These are phyloP conservation scores for Artibeus jamaicensis DNA, from an alignment of 2,797 vertebrate genomes.

Conservation along the genomic window DNA sequence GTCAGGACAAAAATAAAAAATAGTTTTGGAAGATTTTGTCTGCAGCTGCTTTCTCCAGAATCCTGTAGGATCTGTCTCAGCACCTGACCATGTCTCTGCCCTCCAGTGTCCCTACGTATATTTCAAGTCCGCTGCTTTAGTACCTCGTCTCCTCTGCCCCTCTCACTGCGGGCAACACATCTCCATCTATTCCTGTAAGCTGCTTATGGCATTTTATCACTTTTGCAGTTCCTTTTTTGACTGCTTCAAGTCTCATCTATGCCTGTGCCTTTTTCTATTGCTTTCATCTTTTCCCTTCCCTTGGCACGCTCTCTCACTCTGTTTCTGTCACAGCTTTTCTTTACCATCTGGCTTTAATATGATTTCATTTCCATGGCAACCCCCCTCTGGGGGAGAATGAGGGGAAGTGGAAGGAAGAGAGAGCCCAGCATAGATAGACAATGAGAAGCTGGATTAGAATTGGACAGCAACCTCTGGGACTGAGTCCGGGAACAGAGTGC, in stretches of 20 bases:
- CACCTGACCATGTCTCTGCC: neutral
- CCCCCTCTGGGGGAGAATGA: neutral
- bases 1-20: neutral
- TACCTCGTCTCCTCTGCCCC: neutral
- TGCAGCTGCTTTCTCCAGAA: slow-evolving; percentile 14
- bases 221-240: neutral
- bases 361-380: neutral
- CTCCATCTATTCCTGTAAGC: neutral
- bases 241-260: neutral
- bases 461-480: neutral
- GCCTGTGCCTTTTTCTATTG: neutral
- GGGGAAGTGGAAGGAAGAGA: neutral
- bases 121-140: neutral
- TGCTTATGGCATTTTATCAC: neutral
- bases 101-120: neutral
- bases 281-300: neutral
- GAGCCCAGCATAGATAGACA: neutral
- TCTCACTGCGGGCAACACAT: neutral
- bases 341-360: neutral
- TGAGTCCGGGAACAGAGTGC: neutral
- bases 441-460: neutral
- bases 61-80: neutral
- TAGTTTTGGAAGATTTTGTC: neutral
- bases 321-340: neutral
- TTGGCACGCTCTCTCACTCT: neutral